Evolutionary conservation across 2,888 invertebrate genomes (phyloP).

Genomic region (Caenorhabditis drosophilae): DNA sequence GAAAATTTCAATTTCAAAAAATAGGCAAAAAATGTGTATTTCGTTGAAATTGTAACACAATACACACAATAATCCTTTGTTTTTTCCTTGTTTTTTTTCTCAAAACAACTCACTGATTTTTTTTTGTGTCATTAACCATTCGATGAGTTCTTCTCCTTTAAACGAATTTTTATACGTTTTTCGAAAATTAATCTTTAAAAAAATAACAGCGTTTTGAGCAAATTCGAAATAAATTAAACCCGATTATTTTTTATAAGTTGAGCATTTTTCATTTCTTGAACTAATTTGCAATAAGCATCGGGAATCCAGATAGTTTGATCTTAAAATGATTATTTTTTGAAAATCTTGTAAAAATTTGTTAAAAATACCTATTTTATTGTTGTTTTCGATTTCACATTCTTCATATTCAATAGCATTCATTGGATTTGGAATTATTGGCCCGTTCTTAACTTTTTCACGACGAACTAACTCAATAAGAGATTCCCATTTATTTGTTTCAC

Average conservation of each 20-base stretch:
- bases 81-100: background rate
- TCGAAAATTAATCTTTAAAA: conserved; percentile 59
- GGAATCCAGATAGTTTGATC: conserved; percentile 44
- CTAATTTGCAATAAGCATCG: conserved; percentile 45
- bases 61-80: too few relatives aligned
- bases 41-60: too few relatives aligned
- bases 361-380: conserved; percentile 18
- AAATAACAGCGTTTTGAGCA: conserved; percentile 55
- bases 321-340: conserved; percentile 4
- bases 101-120: conserved; percentile 65
- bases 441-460: conserved; percentile 21
- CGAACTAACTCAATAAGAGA: conserved; percentile 64
- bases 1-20: too few relatives aligned
- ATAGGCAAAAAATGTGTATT: too few relatives aligned
- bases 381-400: conserved; percentile 27
- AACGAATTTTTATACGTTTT: conserved; percentile 69
- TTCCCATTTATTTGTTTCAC: conserved; percentile 40
- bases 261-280: conserved; percentile 65
- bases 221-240: conserved; percentile 52
- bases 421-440: conserved; percentile 32
- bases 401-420: conserved; percentile 37
- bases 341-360: background rate
- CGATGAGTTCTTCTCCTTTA: conserved; percentile 70
- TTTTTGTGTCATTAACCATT: conserved; percentile 70
- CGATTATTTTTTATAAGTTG: conserved; percentile 69